These are phyloP conservation scores for Thinocorus orbignyianus DNA, from an alignment of 2,113 vertebrate genomes.

Conservation along the genomic window DNA sequence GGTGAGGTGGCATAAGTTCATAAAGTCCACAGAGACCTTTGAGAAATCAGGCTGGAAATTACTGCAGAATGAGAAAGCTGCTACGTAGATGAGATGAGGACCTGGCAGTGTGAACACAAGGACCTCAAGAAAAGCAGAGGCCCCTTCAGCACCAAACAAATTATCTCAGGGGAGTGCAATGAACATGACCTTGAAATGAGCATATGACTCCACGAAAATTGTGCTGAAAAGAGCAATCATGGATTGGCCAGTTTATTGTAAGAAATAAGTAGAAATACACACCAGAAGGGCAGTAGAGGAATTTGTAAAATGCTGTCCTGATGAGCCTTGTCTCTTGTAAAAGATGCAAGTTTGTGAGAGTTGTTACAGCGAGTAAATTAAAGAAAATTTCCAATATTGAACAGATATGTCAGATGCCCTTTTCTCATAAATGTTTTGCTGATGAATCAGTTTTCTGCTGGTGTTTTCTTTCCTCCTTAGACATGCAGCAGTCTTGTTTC, in stretches of 20 bases:
- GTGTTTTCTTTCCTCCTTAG: background rate
- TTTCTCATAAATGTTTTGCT: constrained; percentile 30
- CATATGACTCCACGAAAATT: constrained; percentile 51
- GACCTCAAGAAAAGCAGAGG: background rate
- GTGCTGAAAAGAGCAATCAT: constrained; percentile 48
- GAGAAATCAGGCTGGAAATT: constrained; percentile 20
- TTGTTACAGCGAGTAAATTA: constrained; percentile 50
- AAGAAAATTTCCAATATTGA: constrained; percentile 58
- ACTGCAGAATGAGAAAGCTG: constrained; percentile 3
- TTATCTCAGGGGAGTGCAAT: background rate
- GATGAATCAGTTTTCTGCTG: constrained; percentile 15
- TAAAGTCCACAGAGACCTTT: background rate
- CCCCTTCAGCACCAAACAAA: background rate
- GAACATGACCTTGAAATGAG: constrained; percentile 58
- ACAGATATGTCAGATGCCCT: constrained; percentile 49
- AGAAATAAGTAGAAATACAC: constrained; percentile 35
- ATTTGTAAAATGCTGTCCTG: constrained; percentile 17
- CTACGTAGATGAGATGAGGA: background rate
- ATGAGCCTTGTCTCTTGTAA: constrained; percentile 60
- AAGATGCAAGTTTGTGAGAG: constrained; percentile 53
- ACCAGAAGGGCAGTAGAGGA: background rate
- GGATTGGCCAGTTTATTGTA: constrained; percentile 24
- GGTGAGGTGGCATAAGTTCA: background rate
- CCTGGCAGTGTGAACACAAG: background rate
- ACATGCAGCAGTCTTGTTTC: background rate